A percentile compares a stretch with the other conserved stretches of the same genome.
Conservation (phyloP, 1,140 invertebrate genomes). For the Zaprionus ghesquierei region DNA sequence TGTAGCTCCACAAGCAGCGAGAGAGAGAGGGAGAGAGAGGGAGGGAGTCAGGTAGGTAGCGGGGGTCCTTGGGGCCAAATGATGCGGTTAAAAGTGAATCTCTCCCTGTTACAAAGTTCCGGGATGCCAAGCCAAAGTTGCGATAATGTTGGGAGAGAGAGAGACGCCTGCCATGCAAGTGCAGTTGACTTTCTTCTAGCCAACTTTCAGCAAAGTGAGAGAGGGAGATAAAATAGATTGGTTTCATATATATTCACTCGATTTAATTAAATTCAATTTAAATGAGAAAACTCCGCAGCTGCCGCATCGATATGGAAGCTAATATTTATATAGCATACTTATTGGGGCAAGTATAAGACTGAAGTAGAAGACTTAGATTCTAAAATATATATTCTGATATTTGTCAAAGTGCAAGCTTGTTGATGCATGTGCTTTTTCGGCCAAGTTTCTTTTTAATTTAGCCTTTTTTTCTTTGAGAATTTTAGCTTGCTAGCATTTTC, state of each 20-base stretch:
- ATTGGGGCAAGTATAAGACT: neutral
- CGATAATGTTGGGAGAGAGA: constrained; percentile 23
- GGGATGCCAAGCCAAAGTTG: constrained; percentile 24
- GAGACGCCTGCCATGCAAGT: neutral
- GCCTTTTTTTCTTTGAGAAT: neutral
- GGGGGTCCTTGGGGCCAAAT: constrained; percentile 19
- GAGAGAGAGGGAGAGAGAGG: too few species aligned
- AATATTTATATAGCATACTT: neutral
- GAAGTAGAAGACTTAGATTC: neutral
- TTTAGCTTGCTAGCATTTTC: neutral
- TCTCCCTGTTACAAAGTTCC: constrained; percentile 26
- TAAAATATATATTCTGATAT: neutral
- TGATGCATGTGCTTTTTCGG: neutral
- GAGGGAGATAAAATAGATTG: neutral
- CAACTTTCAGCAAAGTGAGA: neutral
- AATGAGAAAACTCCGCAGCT: neutral
- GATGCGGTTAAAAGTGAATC: constrained; percentile 45
- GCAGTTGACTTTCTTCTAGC: neutral
- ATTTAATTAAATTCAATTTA: neutral
- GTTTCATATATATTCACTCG: neutral
- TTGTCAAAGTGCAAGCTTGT: neutral
- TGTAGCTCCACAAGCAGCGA: neutral
- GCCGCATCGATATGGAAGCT: neutral
- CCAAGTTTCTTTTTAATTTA: neutral
- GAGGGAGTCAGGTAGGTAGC: neutral